These are phyloP conservation scores for Dufourea novaeangliae DNA, from an alignment of 1,140 invertebrate genomes.

Conservation along the genomic window DNA sequence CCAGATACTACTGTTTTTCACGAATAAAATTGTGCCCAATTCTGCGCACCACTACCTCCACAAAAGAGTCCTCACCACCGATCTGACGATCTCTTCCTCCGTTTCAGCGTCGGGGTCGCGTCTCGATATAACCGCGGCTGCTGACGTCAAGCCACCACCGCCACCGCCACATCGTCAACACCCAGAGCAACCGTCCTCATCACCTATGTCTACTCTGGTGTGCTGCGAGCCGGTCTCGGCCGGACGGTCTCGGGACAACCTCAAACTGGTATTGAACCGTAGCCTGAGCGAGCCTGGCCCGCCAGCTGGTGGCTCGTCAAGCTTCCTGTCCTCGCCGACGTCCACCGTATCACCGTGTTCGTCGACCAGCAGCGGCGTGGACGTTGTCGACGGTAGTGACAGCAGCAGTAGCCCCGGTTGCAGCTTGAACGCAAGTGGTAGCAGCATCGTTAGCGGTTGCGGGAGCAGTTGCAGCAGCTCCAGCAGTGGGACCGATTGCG, in stretches of 20 bases:
- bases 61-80: not conserved
- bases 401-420: conserved; percentile 38
- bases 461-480: conserved; percentile 29
- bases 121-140: conserved; percentile 61
- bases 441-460: conserved; percentile 22
- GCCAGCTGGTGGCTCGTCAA: conserved; percentile 58
- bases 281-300: conserved; percentile 85
- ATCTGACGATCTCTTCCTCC: conserved; percentile 18
- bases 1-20: too few relatives aligned
- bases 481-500: conserved; percentile 53
- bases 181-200: conserved; percentile 5
- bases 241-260: conserved; percentile 82
- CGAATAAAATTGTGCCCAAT: not conserved
- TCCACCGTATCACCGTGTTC: conserved; percentile 60
- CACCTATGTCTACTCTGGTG: conserved; percentile 80
- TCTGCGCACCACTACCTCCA: too few relatives aligned
- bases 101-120: conserved; percentile 51
- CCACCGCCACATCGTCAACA: conserved; percentile 20
- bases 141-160: conserved; percentile 57
- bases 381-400: conserved; percentile 40
- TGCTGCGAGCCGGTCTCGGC: conserved; percentile 80
- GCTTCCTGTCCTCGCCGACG: conserved; percentile 56
- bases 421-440: conserved; percentile 40
- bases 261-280: conserved; percentile 84
- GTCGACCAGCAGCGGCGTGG: conserved; percentile 56